Conservation (phyloP, 92 coral and sea anemone species). For the Epizoanthus scotinus region DNA sequence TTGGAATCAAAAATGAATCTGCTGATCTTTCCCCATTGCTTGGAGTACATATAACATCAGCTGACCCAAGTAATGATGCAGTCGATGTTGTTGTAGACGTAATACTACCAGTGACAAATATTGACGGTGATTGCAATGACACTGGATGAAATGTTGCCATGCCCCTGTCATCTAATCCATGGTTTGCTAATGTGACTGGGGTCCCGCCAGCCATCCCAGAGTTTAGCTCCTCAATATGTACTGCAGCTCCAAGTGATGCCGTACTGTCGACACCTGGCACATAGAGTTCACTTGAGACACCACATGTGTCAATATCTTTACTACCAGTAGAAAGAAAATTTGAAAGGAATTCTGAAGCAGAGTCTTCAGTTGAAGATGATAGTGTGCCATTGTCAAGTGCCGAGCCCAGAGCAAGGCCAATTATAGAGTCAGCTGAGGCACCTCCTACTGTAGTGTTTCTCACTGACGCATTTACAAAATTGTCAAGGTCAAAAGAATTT, state of each 20-base stretch:
- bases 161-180: slow-evolving; percentile 40
- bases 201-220: slow-evolving; percentile 69
- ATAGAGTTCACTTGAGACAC: slow-evolving; percentile 24
- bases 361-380: slow-evolving; percentile 67
- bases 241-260: slow-evolving; percentile 36
- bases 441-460: slow-evolving; percentile 2
- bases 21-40: slow-evolving; percentile 22
- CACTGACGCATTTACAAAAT: slow-evolving; percentile 15
- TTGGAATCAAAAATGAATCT: slow-evolving; percentile 17
- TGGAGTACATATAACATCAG: slow-evolving; percentile 29
- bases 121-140: slow-evolving; percentile 9
- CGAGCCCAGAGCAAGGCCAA: slow-evolving; percentile 67
- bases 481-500: slow-evolving; percentile 28
- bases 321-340: slow-evolving; percentile 39
- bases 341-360: slow-evolving; percentile 64
- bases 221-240: slow-evolving; percentile 67
- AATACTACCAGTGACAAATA: background rate
- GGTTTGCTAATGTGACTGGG: slow-evolving; percentile 49
- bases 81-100: slow-evolving; percentile 2
- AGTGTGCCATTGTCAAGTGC: slow-evolving; percentile 44
- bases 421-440: slow-evolving; percentile 50
- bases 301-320: slow-evolving; percentile 8
- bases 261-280: slow-evolving; percentile 27
- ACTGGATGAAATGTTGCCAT: slow-evolving; percentile 9
- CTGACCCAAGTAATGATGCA: slow-evolving; percentile 6